Evolutionary conservation across 2,113 vertebrate genomes (phyloP).

Genomic region (Vidua chalybeata): DNA sequence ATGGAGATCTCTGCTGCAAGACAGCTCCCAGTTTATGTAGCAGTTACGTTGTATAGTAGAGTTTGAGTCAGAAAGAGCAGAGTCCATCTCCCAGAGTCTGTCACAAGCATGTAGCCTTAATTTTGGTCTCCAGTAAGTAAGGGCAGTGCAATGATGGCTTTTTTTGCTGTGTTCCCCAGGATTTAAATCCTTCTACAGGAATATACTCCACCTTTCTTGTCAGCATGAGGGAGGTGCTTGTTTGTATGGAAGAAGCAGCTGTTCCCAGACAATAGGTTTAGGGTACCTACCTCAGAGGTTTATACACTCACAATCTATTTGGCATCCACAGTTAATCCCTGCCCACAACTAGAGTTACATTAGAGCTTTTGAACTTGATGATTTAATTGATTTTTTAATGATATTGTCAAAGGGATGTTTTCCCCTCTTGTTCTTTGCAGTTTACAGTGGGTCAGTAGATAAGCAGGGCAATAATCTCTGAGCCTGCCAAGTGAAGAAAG

Average conservation of each 20-base stretch:
- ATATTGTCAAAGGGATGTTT: background rate
- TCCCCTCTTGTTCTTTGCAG: background rate
- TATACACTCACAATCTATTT: background rate
- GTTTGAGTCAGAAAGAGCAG: background rate
- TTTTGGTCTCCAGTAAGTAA: background rate
- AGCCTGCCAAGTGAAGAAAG: background rate
- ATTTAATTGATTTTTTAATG: background rate
- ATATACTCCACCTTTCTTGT: background rate
- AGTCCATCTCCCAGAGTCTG: background rate
- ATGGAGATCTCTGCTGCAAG: background rate
- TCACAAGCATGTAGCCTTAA: background rate
- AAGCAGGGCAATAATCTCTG: background rate
- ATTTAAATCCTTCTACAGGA: background rate
- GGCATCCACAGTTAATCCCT: background rate
- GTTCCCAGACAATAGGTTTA: background rate
- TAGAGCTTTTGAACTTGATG: background rate
- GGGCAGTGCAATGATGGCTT: background rate
- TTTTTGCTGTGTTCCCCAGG: background rate
- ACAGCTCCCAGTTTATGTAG: background rate
- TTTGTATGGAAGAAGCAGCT: background rate
- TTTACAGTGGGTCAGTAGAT: background rate
- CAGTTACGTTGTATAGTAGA: rapidly evolving
- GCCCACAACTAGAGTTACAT: background rate
- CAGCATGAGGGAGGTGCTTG: background rate
- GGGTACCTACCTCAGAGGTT: background rate